Conservation (phyloP, 2,797 vertebrate species). For the Graptemys geographica region DNA sequence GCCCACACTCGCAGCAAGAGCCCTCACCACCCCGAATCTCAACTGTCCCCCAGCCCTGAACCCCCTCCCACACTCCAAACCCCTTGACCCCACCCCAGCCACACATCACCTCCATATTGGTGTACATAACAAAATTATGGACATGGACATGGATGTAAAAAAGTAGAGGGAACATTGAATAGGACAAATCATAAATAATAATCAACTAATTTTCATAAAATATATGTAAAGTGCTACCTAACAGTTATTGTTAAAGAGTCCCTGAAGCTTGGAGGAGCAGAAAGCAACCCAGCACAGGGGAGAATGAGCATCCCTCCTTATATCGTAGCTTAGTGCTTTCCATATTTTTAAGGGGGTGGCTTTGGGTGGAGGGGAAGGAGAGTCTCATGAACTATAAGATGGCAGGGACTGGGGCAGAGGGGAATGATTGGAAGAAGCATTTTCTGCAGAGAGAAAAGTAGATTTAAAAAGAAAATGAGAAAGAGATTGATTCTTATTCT, state of each 20-base stretch:
- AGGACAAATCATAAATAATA: not conserved
- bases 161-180: not conserved
- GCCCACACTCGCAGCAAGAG: too few species aligned
- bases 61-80: too few species aligned
- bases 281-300: not conserved
- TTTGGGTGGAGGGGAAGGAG: not conserved
- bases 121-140: too few species aligned
- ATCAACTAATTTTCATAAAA: not conserved
- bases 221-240: not conserved
- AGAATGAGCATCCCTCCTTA: not conserved
- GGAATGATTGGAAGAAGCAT: not conserved
- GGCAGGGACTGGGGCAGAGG: not conserved
- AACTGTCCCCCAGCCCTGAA: too few species aligned
- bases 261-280: not conserved
- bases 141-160: too few species aligned
- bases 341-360: not conserved
- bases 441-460: not conserved
- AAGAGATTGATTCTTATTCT: not conserved
- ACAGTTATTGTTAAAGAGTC: not conserved
- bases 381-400: not conserved
- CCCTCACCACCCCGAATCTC: too few species aligned
- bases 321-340: not conserved
- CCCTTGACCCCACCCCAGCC: too few species aligned
- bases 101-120: too few species aligned
- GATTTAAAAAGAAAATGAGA: not conserved